Evolutionary conservation across 1,140 invertebrate species (phyloP), one percentile per base, ranked within the genome.

Genomic region (Belonocnema kinseyi): DNA sequence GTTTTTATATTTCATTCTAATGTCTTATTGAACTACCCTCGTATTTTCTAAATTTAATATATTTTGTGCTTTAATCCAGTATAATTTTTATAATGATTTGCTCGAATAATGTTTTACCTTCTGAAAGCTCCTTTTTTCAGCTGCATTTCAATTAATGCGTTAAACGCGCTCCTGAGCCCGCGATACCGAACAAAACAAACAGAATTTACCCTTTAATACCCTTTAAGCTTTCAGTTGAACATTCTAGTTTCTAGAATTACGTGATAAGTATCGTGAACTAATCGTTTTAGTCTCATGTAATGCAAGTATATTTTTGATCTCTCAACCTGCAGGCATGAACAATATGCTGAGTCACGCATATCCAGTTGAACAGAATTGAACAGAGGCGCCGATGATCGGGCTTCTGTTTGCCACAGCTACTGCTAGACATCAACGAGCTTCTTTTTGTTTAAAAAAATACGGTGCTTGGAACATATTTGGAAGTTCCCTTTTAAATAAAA

Each of bases 131-230:
- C 0, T 33, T 33, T 33, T 33, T 2, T 33, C 3, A 3, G 26
- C 26, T 33, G 26, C 5, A 33, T 33, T 33, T 5, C 26, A 5
- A 33, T 33, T 33, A 33, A 33, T 33, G 26, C 5, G 2, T 2
- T 33, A 3, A 33, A 33, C 26, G 26, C 26, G 26, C 21, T 70
- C 16, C 21, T 40, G 16, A 1, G 3, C 4, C n/a, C 53, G 72
- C 70, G 84, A 77, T 79, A 80, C 74, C 78, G 72, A 80, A 78
- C 77, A 80, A 81, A 85, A 80, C 77, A 83, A 73, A n/a, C n/a
- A n/a, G n/a, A n/a, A n/a, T n/a, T n/a, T n/a, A n/a, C n/a, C n/a
- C n/a, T n/a, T n/a, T n/a, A n/a, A n/a, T 33, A 33, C 26, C 26
- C 77, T 80, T 85, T 82, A 81, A 82, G 77, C 77, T 74, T 77